These are phyloP conservation scores for Margarornis squamiger DNA, from an alignment of 2,797 vertebrate species.

Conservation along the genomic window DNA sequence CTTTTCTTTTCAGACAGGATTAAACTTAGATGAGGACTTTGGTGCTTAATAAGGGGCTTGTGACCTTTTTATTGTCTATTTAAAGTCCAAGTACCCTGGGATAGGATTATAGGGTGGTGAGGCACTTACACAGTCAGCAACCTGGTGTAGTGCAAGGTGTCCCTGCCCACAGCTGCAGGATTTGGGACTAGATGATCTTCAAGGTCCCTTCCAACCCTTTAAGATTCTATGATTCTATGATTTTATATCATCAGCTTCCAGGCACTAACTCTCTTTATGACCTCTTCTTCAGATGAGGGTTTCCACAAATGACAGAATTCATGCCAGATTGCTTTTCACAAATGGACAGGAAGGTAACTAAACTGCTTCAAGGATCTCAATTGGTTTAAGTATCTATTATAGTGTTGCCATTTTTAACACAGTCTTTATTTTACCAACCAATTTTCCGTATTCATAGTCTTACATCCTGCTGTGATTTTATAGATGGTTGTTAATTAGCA, in stretches of 20 bases:
- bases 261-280: neutral
- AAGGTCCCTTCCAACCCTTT: neutral
- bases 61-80: neutral
- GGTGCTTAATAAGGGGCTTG: neutral
- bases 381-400: slow-evolving; percentile 23
- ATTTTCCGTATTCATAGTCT: neutral
- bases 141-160: neutral
- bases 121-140: neutral
- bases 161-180: rapidly evolving
- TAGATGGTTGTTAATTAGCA: slow-evolving; percentile 5
- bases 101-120: neutral
- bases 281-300: neutral
- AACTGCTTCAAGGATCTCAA: neutral
- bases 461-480: slow-evolving; percentile 18
- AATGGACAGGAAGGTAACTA: neutral
- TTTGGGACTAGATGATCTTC: neutral
- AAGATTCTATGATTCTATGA: neutral
- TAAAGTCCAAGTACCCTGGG: neutral
- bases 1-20: neutral
- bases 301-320: neutral
- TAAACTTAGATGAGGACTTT: neutral
- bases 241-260: neutral
- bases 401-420: neutral
- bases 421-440: neutral
- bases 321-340: neutral